phyloP scores from a whole-genome alignment of 1,140 invertebrate genomes.

The Bathynomus jamesi region DNA sequence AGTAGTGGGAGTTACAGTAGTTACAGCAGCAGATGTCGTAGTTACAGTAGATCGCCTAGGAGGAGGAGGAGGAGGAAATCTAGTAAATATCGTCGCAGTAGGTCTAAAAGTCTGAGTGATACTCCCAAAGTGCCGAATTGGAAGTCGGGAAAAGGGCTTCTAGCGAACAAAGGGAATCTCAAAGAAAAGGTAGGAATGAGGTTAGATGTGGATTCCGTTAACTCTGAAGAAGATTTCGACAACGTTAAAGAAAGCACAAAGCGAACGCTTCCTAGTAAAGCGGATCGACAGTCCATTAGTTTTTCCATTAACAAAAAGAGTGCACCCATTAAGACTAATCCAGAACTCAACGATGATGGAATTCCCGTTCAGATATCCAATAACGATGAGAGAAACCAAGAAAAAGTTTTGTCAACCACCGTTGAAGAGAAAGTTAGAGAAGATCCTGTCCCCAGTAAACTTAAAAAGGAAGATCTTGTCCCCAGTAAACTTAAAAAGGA shows the following conservation, averaged over 20 bases:
- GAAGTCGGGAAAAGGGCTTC: not conserved
- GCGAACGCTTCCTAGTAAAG: not conserved
- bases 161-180: not conserved
- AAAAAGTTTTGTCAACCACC: too few species aligned
- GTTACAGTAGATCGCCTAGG: slow-evolving; percentile 1
- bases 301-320: not conserved
- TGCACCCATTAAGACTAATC: not conserved
- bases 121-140: not conserved
- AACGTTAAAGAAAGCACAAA: not conserved
- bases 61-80: slow-evolving; percentile 18
- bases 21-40: slow-evolving; percentile 8
- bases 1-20: slow-evolving; percentile 12
- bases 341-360: not conserved
- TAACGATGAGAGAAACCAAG: too few species aligned
- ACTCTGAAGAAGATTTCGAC: slow-evolving; percentile 26
- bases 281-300: not conserved
- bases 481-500: too few species aligned
- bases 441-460: too few species aligned
- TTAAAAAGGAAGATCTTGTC: too few species aligned
- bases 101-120: slow-evolving; percentile 8
- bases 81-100: not conserved
- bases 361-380: too few species aligned
- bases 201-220: slow-evolving; percentile 26
- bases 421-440: too few species aligned
- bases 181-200: slow-evolving; percentile 23